A percentile compares a stretch with the other conserved stretches of the same genome.
phyloP scores from a whole-genome alignment of 2,113 vertebrate species.

The Alaudala cheleensis region DNA sequence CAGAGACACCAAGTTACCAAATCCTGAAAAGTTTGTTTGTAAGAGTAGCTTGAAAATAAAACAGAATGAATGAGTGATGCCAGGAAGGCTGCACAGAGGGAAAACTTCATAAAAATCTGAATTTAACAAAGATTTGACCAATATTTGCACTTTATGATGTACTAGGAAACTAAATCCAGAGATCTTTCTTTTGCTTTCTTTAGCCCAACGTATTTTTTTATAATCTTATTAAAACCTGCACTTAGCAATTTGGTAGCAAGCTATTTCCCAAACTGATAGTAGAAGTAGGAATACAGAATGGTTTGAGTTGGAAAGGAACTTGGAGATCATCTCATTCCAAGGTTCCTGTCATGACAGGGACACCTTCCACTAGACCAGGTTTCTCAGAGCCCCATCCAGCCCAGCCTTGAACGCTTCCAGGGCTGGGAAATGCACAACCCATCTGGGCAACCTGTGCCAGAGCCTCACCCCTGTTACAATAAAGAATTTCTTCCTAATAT shows the following conservation, averaged over 20 bases:
- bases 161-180: not conserved
- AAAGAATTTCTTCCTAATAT: not conserved
- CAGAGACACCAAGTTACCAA: not conserved
- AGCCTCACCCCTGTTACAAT: too few species aligned
- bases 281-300: not conserved
- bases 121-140: not conserved
- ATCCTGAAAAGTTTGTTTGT: not conserved
- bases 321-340: not conserved
- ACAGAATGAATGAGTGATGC: not conserved
- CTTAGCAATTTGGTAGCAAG: not conserved
- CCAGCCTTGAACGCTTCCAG: not conserved
- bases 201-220: not conserved
- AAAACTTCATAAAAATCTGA: not conserved
- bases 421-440: not conserved
- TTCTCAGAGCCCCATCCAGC: not conserved
- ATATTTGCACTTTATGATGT: not conserved
- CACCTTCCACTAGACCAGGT: not conserved
- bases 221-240: rapidly evolving
- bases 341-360: not conserved
- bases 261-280: not conserved
- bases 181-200: not conserved
- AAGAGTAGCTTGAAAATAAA: not conserved
- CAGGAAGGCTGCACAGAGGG: not conserved
- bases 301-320: not conserved
- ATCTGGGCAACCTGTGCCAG: not conserved